These are phyloP conservation scores for Stenurella melanura DNA, from an alignment of 2,888 invertebrate genomes.

Conservation along the genomic window DNA sequence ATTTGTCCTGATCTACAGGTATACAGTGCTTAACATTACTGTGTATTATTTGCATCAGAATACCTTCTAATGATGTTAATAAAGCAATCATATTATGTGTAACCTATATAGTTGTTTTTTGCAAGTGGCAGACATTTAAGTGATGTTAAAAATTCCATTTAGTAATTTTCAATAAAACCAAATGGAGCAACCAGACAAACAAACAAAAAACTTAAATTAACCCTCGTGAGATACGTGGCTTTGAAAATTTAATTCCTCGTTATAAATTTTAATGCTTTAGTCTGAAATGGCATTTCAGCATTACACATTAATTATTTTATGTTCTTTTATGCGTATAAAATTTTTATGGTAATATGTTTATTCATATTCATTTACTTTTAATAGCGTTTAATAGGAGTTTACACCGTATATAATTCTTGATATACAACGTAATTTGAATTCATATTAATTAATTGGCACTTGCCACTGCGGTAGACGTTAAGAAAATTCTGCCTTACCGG, in stretches of 20 bases:
- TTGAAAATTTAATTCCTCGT: not conserved
- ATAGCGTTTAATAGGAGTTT: conserved; percentile 14
- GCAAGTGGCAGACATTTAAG: not conserved
- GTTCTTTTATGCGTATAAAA: conserved; percentile 1
- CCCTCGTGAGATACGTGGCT: not conserved
- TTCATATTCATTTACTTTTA: conserved; percentile 29
- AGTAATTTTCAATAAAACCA: not conserved
- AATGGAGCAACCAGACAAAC: not conserved
- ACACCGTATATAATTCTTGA: conserved; percentile 4
- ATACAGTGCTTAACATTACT: too few relatives aligned
- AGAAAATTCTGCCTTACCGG: not conserved
- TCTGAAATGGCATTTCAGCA: not conserved
- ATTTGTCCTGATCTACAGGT: too few relatives aligned
- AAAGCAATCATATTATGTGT: too few relatives aligned
- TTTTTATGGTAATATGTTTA: conserved; percentile 25
- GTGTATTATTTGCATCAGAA: too few relatives aligned
- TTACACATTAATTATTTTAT: not conserved
- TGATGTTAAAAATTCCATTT: not conserved
- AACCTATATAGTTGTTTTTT: too few relatives aligned
- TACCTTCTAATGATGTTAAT: too few relatives aligned
- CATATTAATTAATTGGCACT: conserved; percentile 12
- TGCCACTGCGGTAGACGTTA: not conserved
- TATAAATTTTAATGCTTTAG: not conserved
- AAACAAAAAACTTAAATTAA: not conserved
- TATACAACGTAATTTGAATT: conserved; percentile 8